Conservation (phyloP, 2,113 vertebrate genomes). For the Puntigrus tetrazona region DNA sequence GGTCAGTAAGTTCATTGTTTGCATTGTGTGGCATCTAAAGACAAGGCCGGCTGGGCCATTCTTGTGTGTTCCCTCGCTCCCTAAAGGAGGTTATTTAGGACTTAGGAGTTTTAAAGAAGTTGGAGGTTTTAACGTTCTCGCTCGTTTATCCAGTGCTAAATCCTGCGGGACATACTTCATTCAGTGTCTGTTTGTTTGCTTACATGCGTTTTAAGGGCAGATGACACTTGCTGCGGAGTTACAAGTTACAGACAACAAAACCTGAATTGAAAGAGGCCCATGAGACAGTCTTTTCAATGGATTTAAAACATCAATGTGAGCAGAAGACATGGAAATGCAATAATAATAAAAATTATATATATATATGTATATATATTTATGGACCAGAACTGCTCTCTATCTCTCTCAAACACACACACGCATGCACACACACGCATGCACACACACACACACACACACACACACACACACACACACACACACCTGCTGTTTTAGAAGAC, state of each 20-base stretch:
- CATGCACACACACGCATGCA: too few species aligned
- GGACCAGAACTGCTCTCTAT: too few species aligned
- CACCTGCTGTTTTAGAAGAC: conserved; percentile 44
- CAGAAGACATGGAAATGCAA: background rate
- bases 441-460: too few species aligned
- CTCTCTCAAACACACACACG: too few species aligned
- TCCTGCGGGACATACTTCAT: conserved; percentile 6
- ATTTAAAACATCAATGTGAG: conserved; percentile 26
- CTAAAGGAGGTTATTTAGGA: conserved; percentile 48
- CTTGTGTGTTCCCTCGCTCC: conserved; percentile 45
- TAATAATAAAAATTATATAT: background rate
- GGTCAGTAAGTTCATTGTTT: conserved; percentile 72
- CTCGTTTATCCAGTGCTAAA: conserved; percentile 42
- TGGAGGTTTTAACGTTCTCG: conserved; percentile 31
- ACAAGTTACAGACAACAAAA: conserved; percentile 15
- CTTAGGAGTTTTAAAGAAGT: conserved; percentile 32
- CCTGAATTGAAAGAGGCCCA: conserved; percentile 1
- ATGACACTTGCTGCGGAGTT: conserved; percentile 24
- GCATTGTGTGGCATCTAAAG: conserved; percentile 66
- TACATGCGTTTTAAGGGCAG: conserved; percentile 32
- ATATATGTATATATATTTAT: too few species aligned
- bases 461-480: too few species aligned
- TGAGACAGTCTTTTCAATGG: conserved; percentile 25
- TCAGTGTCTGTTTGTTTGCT: conserved; percentile 36
- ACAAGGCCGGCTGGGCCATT: conserved; percentile 70